Percentiles rank a stretch among this genome's conserved stretches.
These are phyloP conservation scores for Cyphomyrmex costatus DNA, from an alignment of 1,140 invertebrate genomes.

Conservation along the genomic window DNA sequence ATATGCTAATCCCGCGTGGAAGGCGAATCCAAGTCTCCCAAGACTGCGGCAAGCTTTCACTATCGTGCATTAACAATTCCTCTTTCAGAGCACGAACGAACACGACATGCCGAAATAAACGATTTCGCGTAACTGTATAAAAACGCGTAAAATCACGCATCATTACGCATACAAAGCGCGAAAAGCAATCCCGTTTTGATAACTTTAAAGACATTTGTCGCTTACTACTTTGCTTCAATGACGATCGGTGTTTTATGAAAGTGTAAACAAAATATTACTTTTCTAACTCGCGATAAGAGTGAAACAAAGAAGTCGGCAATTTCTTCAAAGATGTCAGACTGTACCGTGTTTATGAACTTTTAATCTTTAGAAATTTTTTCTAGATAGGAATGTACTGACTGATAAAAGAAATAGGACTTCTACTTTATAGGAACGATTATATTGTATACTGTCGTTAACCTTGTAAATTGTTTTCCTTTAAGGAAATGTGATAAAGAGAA, in stretches of 20 bases:
- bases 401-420: not conserved
- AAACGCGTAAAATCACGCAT: not conserved
- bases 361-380: not conserved
- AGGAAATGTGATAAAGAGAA: not conserved
- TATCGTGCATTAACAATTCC: constrained; percentile 13
- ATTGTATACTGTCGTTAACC: not conserved
- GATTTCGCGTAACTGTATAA: constrained; percentile 37
- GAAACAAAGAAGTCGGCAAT: not conserved
- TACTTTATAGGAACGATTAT: not conserved
- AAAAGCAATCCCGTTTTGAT: not conserved
- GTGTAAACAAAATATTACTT: not conserved
- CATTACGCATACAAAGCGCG: not conserved
- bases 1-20: constrained; percentile 71
- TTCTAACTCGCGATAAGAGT: not conserved
- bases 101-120: constrained; percentile 17
- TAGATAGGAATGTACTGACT: not conserved
- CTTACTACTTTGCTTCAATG: not conserved
- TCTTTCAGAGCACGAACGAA: not conserved
- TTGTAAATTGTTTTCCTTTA: not conserved
- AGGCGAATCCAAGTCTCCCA: constrained; percentile 43
- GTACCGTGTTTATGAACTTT: not conserved
- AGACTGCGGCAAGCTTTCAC: constrained; percentile 64
- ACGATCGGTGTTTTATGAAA: not conserved
- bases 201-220: not conserved
- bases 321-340: not conserved